phyloP scores from a whole-genome alignment of 2,113 vertebrate species.

The Coregonus clupeaformis region DNA sequence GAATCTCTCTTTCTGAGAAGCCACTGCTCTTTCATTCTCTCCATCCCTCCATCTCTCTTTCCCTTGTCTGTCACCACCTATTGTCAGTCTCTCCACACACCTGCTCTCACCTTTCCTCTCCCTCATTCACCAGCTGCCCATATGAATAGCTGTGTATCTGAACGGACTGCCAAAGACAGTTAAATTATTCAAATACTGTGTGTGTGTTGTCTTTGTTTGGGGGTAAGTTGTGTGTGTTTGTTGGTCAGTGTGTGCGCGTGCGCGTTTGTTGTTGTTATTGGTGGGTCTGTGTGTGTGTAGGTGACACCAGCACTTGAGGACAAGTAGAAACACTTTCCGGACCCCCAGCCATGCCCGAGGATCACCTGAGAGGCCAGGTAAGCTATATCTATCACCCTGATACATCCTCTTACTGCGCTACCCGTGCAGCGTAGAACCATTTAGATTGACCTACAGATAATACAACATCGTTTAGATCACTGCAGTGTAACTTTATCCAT shows the following conservation, averaged over 20 bases:
- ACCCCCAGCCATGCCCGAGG: slow-evolving; percentile 55
- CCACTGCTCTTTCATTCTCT: slow-evolving; percentile 11
- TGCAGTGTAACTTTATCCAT: not conserved
- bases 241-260: slow-evolving; percentile 14
- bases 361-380: slow-evolving; percentile 70
- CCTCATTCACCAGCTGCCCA: slow-evolving; percentile 66
- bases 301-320: slow-evolving; percentile 51
- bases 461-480: not conserved
- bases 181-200: slow-evolving; percentile 74
- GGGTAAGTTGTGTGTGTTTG: slow-evolving; percentile 32
- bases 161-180: slow-evolving; percentile 48
- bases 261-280: slow-evolving; percentile 31
- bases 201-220: slow-evolving; percentile 10
- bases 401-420: slow-evolving; percentile 30
- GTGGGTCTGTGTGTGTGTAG: slow-evolving; percentile 29
- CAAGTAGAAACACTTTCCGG: slow-evolving; percentile 47
- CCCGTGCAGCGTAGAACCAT: slow-evolving; percentile 30
- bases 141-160: slow-evolving; percentile 56
- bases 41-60: slow-evolving; percentile 13
- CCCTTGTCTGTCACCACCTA: slow-evolving; percentile 58
- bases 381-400: slow-evolving; percentile 53
- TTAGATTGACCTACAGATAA: slow-evolving; percentile 25
- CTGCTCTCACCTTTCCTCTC: slow-evolving; percentile 73
- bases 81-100: slow-evolving; percentile 55
- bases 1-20: slow-evolving; percentile 16